These are phyloP conservation scores for Tetramorium parvispinum DNA, from an alignment of 1,140 invertebrate species.

Conservation along the genomic window DNA sequence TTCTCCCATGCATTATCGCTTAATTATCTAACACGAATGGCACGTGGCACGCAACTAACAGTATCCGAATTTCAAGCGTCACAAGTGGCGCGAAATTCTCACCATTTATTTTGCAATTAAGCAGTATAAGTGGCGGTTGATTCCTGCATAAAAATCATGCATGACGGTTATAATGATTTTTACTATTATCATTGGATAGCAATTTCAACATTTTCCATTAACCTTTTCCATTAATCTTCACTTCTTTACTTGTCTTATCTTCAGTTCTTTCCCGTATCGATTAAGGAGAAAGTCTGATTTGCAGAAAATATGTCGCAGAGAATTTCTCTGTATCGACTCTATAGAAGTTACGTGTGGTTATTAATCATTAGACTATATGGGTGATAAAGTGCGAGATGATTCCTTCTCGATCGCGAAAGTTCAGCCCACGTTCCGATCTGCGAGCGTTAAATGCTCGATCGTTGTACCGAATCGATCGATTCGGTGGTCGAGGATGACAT, in stretches of 20 bases:
- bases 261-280: background rate
- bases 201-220: conserved; percentile 3
- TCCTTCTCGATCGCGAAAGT: conserved; percentile 58
- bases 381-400: background rate
- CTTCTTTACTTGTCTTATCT: background rate
- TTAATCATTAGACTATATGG: conserved; percentile 13
- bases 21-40: conserved; percentile 7
- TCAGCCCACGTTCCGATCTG: background rate
- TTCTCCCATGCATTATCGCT: conserved; percentile 11
- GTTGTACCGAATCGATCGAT: conserved; percentile 45
- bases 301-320: conserved; percentile 7
- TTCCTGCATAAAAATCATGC: conserved; percentile 8
- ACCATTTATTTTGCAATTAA: background rate
- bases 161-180: conserved; percentile 56
- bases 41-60: conserved; percentile 27
- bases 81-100: background rate
- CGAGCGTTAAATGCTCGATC: conserved; percentile 17
- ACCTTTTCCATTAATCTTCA: conserved; percentile 18
- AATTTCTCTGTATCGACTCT: conserved; percentile 12
- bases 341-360: conserved; percentile 17
- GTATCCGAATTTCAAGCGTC: conserved; percentile 1
- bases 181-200: conserved; percentile 42
- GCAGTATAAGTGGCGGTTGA: background rate
- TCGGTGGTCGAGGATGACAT: conserved; percentile 42
- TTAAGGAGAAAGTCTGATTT: conserved; percentile 52